Evolutionary conservation across 2,797 vertebrate genomes (phyloP).

Genomic region (Remorina albescens): DNA sequence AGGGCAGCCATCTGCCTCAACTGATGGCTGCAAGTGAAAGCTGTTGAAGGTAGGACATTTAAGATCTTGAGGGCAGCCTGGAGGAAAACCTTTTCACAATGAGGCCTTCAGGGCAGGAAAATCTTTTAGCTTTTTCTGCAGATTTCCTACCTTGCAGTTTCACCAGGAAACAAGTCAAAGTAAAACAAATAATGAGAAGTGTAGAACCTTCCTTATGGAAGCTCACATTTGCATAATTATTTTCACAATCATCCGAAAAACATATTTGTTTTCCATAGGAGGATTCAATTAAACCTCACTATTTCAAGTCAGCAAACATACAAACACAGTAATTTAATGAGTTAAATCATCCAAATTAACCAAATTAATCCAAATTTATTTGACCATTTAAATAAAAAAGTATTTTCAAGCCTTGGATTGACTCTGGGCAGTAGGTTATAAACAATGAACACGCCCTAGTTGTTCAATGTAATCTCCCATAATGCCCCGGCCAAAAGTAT

Average conservation of each 20-base stretch:
- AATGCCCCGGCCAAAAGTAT: background rate
- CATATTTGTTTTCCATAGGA: background rate
- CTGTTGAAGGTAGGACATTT: conserved; percentile 30
- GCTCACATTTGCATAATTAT: background rate
- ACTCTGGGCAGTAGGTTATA: background rate
- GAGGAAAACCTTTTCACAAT: conserved; percentile 52
- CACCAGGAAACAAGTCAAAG: conserved; percentile 48
- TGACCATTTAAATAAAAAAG: conserved; percentile 10
- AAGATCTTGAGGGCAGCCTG: conserved; percentile 39
- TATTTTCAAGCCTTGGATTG: conserved; percentile 2
- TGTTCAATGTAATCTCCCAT: background rate
- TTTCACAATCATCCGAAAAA: background rate
- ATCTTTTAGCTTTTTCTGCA: conserved; percentile 35
- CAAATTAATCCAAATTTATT: too few species aligned
- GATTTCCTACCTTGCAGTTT: conserved; percentile 42
- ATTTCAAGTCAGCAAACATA: conserved; percentile 4
- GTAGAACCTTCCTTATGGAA: background rate
- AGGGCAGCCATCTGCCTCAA: too few species aligned
- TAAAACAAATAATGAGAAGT: conserved; percentile 33
- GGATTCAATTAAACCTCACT: conserved; percentile 4
- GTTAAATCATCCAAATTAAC: conserved; percentile 23
- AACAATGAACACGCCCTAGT: background rate
- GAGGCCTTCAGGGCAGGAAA: conserved; percentile 47
- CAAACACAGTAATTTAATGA: conserved; percentile 1
- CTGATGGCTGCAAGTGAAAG: conserved; percentile 47